Evolutionary conservation across 1,140 invertebrate genomes (phyloP).

Genomic region (Melitaea cinxia): DNA sequence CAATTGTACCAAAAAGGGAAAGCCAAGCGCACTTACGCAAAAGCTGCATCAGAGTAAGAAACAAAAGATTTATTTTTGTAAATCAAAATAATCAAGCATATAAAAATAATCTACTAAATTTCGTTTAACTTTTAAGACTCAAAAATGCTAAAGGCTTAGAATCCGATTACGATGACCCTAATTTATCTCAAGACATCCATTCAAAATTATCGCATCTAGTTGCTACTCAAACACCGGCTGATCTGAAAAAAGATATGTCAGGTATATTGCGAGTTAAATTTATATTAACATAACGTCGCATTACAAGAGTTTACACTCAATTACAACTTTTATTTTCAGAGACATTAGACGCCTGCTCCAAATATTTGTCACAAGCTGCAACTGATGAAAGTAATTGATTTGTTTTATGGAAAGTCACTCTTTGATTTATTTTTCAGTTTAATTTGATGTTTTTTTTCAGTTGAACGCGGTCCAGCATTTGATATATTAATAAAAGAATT

Average conservation of each 20-base stretch:
- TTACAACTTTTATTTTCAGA: constrained; percentile 48
- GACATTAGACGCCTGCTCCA: constrained; percentile 56
- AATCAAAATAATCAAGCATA: too few species aligned
- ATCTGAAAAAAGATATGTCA: constrained; percentile 57
- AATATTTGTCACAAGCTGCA: constrained; percentile 62
- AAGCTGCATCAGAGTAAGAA: constrained; percentile 57
- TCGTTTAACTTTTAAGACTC: constrained; percentile 43
- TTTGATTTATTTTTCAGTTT: neutral
- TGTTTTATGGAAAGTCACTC: too few species aligned
- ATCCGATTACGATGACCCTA: constrained; percentile 62
- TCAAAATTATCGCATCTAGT: constrained; percentile 48
- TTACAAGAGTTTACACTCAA: neutral
- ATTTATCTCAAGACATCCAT: constrained; percentile 58
- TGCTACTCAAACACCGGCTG: constrained; percentile 41
- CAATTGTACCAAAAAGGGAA: constrained; percentile 53
- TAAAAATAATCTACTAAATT: too few species aligned
- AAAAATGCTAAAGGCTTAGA: constrained; percentile 56
- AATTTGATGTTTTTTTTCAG: constrained; percentile 33
- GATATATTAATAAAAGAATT: constrained; percentile 43
- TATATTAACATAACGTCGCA: neutral
- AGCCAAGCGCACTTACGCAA: constrained; percentile 43
- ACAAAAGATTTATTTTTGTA: neutral
- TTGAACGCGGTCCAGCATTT: constrained; percentile 51
- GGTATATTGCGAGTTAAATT: constrained; percentile 37
- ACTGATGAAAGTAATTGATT: constrained; percentile 59